Percentiles rank a stretch among this genome's conserved stretches.
Evolutionary conservation across 1,140 invertebrate genomes (phyloP).

Genomic region (Diachasmimorpha longicaudata): DNA sequence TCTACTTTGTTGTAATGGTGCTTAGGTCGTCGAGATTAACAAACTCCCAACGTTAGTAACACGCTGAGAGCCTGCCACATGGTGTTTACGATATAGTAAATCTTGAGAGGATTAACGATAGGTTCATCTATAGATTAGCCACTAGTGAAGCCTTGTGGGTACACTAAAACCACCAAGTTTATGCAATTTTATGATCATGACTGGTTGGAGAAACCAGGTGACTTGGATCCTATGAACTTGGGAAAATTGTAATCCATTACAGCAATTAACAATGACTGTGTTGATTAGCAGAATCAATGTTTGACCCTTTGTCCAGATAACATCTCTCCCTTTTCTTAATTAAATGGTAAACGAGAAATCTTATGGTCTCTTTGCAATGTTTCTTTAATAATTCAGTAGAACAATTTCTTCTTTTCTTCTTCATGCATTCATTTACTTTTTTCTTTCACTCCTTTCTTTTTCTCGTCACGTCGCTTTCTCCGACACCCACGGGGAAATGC

Average conservation of each 20-base stretch:
- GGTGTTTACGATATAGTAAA: neutral
- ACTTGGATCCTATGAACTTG: neutral
- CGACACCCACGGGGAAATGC: slow-evolving; percentile 22
- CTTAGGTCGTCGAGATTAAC: neutral
- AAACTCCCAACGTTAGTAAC: neutral
- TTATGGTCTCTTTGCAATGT: neutral
- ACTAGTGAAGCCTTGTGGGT: neutral
- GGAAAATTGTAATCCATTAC: too few relatives aligned
- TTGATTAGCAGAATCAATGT: too few relatives aligned
- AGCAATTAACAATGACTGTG: too few relatives aligned
- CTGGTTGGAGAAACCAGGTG: neutral
- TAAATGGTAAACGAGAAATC: neutral
- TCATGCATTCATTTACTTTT: neutral
- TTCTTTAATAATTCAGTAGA: neutral
- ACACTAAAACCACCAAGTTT: neutral
- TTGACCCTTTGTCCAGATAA: too few relatives aligned
- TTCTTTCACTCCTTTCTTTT: neutral
- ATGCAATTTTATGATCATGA: neutral
- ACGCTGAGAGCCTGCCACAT: neutral
- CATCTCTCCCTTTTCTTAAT: too few relatives aligned
- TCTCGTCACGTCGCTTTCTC: slow-evolving; percentile 1
- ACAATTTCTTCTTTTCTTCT: neutral
- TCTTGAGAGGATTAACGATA: neutral
- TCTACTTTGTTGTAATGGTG: neutral
- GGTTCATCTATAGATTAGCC: neutral